These are phyloP conservation scores for Lycocorax pyrrhopterus DNA, from an alignment of 2,113 vertebrate species.

Conservation along the genomic window DNA sequence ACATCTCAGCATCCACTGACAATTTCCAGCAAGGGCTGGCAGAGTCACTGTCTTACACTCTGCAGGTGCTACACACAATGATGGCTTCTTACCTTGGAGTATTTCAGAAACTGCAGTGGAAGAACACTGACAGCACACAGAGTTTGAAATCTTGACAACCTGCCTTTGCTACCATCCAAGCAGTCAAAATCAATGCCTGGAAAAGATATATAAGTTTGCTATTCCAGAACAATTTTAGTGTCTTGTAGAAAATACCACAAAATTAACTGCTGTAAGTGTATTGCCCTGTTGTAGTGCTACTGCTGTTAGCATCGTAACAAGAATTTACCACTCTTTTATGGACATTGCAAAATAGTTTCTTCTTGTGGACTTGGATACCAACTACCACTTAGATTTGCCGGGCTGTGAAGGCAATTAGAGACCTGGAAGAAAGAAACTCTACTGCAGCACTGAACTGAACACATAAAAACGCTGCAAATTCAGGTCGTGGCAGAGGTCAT, in stretches of 20 bases:
- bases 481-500: neutral
- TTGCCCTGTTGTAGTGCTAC: neutral
- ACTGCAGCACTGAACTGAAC: neutral
- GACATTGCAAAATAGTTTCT: neutral
- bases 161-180: neutral
- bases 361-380: neutral
- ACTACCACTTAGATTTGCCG: neutral
- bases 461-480: neutral
- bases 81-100: neutral
- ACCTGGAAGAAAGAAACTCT: neutral
- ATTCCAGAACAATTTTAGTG: neutral
- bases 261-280: neutral
- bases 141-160: neutral
- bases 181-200: neutral
- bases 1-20: neutral
- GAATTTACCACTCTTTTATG: neutral
- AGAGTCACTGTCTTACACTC: neutral
- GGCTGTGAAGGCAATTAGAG: neutral
- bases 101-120: neutral
- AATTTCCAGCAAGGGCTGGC: neutral
- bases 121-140: neutral
- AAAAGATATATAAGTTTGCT: neutral
- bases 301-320: neutral
- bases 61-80: neutral
- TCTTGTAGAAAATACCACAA: neutral